These are phyloP conservation scores for Zapornia atra DNA, from an alignment of 2,113 vertebrate species.

Conservation along the genomic window DNA sequence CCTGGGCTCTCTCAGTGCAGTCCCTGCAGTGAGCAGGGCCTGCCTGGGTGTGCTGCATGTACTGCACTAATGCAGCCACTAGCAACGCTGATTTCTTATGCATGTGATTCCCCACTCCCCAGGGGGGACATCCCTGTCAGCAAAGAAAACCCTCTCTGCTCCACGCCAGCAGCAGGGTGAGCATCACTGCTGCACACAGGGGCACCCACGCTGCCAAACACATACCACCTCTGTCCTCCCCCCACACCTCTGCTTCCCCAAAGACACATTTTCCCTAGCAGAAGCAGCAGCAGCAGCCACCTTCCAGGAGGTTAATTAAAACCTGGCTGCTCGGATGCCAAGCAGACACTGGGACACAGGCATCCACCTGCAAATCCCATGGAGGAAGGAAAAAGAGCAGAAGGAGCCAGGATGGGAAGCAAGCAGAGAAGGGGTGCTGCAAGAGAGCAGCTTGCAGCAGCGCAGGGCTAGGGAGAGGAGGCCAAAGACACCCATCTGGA, in stretches of 20 bases:
- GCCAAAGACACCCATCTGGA: neutral
- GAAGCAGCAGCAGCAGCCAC: neutral
- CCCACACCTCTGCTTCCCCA: neutral
- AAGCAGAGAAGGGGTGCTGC: neutral
- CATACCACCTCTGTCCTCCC: neutral
- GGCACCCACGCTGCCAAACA: accelerated
- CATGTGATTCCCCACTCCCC: neutral
- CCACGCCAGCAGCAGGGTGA: neutral
- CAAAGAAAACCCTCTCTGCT: neutral
- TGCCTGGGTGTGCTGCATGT: accelerated
- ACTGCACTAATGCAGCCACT: neutral
- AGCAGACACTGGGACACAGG: neutral
- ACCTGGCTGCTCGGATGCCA: neutral
- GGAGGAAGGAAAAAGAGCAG: neutral
- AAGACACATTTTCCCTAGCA: neutral
- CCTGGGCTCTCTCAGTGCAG: neutral
- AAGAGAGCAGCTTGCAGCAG: neutral
- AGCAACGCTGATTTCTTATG: neutral
- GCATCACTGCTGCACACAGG: neutral
- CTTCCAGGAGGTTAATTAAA: neutral
- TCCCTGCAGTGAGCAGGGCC: neutral
- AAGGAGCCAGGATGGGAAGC: neutral
- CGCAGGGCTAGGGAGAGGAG: neutral
- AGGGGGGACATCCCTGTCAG: neutral
- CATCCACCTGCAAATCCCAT: neutral